Percentiles rank a stretch among this genome's conserved stretches.
phyloP scores from a whole-genome alignment of 2,888 invertebrate genomes.

The Petrophora chlorosata region DNA sequence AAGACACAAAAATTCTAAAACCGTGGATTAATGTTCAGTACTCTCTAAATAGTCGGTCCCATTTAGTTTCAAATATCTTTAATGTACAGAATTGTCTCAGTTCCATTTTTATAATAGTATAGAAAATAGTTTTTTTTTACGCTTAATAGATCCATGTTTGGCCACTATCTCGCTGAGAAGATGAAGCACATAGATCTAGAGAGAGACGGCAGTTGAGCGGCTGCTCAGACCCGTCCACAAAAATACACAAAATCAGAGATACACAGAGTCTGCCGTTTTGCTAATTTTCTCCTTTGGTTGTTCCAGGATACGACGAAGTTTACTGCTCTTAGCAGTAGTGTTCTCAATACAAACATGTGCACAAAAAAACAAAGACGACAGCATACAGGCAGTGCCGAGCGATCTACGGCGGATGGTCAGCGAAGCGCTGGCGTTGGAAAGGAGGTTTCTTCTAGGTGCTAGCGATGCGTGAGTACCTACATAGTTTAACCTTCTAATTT shows the following conservation, averaged over 20 bases:
- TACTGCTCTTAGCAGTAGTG: slow-evolving; percentile 60
- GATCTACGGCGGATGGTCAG: slow-evolving; percentile 73
- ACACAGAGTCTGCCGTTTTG: background rate
- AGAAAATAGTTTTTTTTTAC: too few species aligned
- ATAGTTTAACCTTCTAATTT: background rate
- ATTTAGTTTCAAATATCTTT: too few species aligned
- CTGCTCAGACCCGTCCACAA: too few species aligned
- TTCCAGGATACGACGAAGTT: slow-evolving; percentile 68
- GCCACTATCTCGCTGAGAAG: too few species aligned
- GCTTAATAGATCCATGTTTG: too few species aligned
- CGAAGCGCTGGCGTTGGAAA: slow-evolving; percentile 74
- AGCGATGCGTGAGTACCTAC: slow-evolving; percentile 66
- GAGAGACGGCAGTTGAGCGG: too few species aligned
- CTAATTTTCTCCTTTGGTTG: slow-evolving; percentile 40
- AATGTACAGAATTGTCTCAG: too few species aligned
- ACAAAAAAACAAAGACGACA: slow-evolving; percentile 69
- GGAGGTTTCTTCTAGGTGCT: slow-evolving; percentile 66
- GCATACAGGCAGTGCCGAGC: slow-evolving; percentile 71
- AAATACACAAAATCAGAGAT: background rate
- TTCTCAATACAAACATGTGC: slow-evolving; percentile 50
- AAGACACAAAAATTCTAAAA: too few species aligned
- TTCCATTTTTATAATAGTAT: too few species aligned
- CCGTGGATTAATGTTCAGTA: too few species aligned
- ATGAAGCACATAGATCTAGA: too few species aligned
- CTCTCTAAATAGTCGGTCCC: too few species aligned